These are phyloP conservation scores for Augochlora pura DNA, from an alignment of 1,140 invertebrate genomes.

Conservation along the genomic window DNA sequence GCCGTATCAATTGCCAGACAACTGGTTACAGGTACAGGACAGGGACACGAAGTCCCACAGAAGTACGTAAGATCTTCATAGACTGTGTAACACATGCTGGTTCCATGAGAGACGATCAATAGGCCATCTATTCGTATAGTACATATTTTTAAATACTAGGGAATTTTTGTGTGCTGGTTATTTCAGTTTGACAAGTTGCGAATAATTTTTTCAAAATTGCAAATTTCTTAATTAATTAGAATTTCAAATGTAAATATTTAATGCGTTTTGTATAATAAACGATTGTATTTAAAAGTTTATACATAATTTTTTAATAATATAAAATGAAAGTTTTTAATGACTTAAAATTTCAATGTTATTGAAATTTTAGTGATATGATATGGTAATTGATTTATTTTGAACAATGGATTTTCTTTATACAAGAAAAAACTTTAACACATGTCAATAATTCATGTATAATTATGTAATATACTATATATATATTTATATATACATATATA, in stretches of 20 bases:
- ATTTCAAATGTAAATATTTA: not conserved
- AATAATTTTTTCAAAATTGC: no score
- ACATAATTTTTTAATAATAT: not conserved
- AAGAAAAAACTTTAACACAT: not conserved
- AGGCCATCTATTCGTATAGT: slow-evolving; percentile 5
- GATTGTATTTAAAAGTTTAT: not conserved
- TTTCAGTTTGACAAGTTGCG: no score
- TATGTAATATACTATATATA: slow-evolving; percentile 14
- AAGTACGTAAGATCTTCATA: slow-evolving; percentile 1
- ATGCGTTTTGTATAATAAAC: not conserved
- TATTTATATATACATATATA: slow-evolving; percentile 9
- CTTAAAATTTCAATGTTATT: not conserved
- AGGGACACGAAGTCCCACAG: slow-evolving; percentile 4
- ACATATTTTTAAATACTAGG: not conserved
- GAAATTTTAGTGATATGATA: not conserved
- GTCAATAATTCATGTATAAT: slow-evolving; percentile 4
- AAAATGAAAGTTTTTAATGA: not conserved
- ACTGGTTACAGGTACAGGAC: not conserved
- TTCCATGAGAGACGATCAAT: slow-evolving; percentile 22
- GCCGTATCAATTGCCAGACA: not conserved
- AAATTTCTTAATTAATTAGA: not conserved
- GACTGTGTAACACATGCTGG: no score
- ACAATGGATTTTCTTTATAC: not conserved
- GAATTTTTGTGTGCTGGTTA: not conserved
- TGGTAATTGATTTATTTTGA: not conserved